phyloP scores from a whole-genome alignment of 2,113 vertebrate species.

The Trachemys scripta region DNA sequence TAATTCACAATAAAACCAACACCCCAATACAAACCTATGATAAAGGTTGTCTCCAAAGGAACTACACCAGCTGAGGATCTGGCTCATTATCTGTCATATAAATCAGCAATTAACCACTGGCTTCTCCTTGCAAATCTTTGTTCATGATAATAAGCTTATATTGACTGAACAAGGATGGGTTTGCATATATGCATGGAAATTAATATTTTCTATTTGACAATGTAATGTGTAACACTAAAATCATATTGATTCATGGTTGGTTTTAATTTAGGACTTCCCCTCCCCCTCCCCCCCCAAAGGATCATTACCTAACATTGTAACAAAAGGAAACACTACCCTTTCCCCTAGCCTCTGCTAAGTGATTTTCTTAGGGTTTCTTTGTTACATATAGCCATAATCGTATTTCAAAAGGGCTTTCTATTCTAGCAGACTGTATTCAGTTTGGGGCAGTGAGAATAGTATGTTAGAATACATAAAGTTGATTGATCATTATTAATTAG shows the following conservation, averaged over 20 bases:
- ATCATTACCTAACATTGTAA: not conserved
- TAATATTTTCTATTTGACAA: not conserved
- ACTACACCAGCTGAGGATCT: not conserved
- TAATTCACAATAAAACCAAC: not conserved
- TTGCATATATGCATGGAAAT: not conserved
- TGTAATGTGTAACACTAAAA: not conserved
- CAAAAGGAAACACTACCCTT: fast-evolving
- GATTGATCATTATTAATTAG: not conserved
- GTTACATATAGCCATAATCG: not conserved
- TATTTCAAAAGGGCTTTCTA: not conserved
- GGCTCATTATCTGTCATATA: not conserved
- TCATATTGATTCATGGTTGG: not conserved
- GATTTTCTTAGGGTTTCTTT: not conserved
- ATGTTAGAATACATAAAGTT: not conserved
- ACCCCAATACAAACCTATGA: not conserved
- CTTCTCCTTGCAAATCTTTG: not conserved
- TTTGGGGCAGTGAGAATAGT: not conserved
- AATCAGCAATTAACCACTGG: not conserved
- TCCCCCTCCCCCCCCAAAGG: not conserved
- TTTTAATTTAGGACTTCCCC: not conserved
- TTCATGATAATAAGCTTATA: not conserved
- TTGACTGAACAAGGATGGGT: not conserved
- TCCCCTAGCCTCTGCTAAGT: not conserved
- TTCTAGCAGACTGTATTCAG: not conserved
- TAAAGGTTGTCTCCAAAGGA: not conserved